Percentiles rank a stretch among this genome's conserved stretches.
Evolutionary conservation across 1,140 invertebrate genomes (phyloP).

Genomic region (Zaprionus capensis): DNA sequence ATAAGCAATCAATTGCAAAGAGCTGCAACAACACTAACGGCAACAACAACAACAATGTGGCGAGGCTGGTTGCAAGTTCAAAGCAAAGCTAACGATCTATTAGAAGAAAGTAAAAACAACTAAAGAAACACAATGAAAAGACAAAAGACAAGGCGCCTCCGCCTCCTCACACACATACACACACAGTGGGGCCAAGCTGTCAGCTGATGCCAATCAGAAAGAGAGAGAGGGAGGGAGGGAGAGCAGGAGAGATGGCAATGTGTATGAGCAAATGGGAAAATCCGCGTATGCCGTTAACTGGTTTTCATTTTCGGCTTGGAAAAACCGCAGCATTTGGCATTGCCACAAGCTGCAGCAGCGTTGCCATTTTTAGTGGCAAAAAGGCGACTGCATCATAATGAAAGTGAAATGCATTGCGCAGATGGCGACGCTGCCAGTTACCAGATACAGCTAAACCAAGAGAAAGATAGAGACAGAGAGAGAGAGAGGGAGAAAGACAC

Average conservation of each 20-base stretch:
- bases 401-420: constrained; percentile 82
- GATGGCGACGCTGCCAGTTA: constrained; percentile 70
- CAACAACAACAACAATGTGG: constrained; percentile 23
- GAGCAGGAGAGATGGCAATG: background rate
- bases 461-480: constrained; percentile 1
- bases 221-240: constrained; percentile 10
- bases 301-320: constrained; percentile 80
- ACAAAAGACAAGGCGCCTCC: constrained; percentile 53
- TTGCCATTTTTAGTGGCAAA: constrained; percentile 81
- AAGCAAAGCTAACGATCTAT: constrained; percentile 81
- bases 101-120: constrained; percentile 82
- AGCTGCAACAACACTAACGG: constrained; percentile 13
- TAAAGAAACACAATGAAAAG: constrained; percentile 64
- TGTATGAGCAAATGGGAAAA: constrained; percentile 43
- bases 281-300: constrained; percentile 58
- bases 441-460: constrained; percentile 48
- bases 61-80: constrained; percentile 56
- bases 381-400: constrained; percentile 81
- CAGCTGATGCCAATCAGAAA: constrained; percentile 68
- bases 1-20: constrained; percentile 77
- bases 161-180: constrained; percentile 57
- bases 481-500: constrained; percentile 9
- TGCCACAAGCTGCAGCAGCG: constrained; percentile 39
- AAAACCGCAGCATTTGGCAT: constrained; percentile 76
- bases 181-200: constrained; percentile 59